Conservation (phyloP, 2,113 vertebrate genomes). For the Lycaon pictus region DNA sequence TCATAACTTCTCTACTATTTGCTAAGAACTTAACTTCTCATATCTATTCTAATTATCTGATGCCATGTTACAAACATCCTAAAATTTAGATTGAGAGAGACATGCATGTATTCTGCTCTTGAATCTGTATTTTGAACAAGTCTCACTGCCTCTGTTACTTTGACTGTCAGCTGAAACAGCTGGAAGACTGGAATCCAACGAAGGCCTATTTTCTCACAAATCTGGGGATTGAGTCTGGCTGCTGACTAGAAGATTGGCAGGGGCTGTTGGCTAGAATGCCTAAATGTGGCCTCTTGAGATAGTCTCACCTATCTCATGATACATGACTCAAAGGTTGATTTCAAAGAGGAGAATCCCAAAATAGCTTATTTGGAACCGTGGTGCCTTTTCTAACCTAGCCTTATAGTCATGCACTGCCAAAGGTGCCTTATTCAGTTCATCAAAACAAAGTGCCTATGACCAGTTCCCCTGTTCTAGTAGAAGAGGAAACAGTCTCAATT, state of each 20-base stretch:
- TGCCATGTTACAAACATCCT: background rate
- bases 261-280: background rate
- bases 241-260: background rate
- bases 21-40: background rate
- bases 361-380: background rate
- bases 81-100: background rate
- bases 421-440: background rate
- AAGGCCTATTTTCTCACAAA: background rate
- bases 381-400: background rate
- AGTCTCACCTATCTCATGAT: background rate
- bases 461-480: background rate
- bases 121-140: background rate
- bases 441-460: background rate
- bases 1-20: background rate
- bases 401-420: background rate
- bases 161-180: background rate
- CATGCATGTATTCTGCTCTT: background rate
- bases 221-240: background rate
- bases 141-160: background rate
- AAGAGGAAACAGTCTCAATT: background rate
- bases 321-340: background rate
- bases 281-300: background rate
- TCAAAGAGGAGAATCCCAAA: background rate
- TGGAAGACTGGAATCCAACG: background rate
- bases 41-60: background rate